These are phyloP conservation scores for Monopis laevigella DNA, from an alignment of 2,888 invertebrate genomes.

Conservation along the genomic window DNA sequence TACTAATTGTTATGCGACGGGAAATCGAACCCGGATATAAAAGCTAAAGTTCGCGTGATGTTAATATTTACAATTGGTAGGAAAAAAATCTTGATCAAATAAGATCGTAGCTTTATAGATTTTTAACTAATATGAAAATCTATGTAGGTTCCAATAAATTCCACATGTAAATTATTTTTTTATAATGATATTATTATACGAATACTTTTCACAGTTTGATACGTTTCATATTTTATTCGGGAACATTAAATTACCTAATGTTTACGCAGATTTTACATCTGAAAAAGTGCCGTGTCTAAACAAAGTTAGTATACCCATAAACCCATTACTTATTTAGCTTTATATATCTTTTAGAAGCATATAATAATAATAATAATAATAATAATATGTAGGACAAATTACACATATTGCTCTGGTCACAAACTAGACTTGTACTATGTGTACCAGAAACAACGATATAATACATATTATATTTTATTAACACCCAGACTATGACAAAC, in stretches of 20 bases:
- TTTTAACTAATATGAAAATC: too few species aligned
- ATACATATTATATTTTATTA: too few species aligned
- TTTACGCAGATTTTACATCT: conserved; percentile 33
- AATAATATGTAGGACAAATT: too few species aligned
- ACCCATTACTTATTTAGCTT: conserved; percentile 14
- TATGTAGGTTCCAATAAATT: background rate
- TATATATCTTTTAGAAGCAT: background rate
- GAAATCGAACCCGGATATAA: background rate
- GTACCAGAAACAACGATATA: too few species aligned
- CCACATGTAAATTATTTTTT: conserved; percentile 32
- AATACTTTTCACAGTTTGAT: conserved; percentile 29
- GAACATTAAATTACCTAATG: conserved; percentile 27
- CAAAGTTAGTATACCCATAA: conserved; percentile 31
- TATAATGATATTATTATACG: conserved; percentile 50
- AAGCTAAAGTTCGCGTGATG: too few species aligned
- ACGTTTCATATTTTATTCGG: conserved; percentile 1
- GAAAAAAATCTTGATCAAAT: too few species aligned
- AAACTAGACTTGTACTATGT: too few species aligned
- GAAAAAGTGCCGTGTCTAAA: conserved; percentile 37
- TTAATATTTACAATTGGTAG: too few species aligned
- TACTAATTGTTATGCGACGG: background rate
- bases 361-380: too few species aligned
- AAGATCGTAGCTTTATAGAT: too few species aligned
- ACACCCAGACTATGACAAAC: too few species aligned
- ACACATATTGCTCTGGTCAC: too few species aligned